Base-by-base conservation (phyloP, 2,797 vertebrate genomes). In the Myotis myotis region DNA sequence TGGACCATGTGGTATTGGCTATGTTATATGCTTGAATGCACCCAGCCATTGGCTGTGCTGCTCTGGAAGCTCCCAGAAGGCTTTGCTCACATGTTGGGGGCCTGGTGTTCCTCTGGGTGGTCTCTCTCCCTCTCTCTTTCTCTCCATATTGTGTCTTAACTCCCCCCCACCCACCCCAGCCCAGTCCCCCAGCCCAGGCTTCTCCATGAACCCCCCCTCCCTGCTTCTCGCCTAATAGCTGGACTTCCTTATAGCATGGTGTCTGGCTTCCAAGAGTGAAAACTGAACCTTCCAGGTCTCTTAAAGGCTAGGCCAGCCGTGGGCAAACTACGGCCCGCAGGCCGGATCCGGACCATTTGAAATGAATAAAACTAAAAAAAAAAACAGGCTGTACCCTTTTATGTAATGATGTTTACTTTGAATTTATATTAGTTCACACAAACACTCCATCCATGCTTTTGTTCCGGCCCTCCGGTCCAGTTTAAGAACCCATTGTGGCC, bases 51-150 rank as follows among this genome's bases (percentile, higher is more conserved):
- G 79, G 25, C 64, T 55, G 38, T 79, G 15, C 62, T 60, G 41
- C 30, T 9, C 84, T 84, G 36, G 64, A 71, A 71, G 44, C 53
- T 72, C 55, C 64, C 72, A 30, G 64, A 79, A 79, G 72, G 30
- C 23, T 83, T 47, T 87, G 78, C 70, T 64, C 25, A 51, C 7
- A 25, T 2, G 7, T 15, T 23, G 6, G 1, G 10, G 28, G 30
- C 36, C 36, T 84, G 8, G 25, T 13, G 20, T 3, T 44, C 33
- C 78, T 76, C 30, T 36, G 23, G 38, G n/a, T 70, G 79, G 41
- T 74, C 38, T 83, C 30, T 83, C 22, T 82, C 36, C 28, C 23
- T 81, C 22, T 80, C 41, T 25, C 30, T 49, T 10, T 51, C 80
- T 86, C 41, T 60, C 62, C 47, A 66, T 9, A 76, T 8, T 53